phyloP scores from a whole-genome alignment of 2,113 vertebrate species.

The Tragelaphus strepsiceros region DNA sequence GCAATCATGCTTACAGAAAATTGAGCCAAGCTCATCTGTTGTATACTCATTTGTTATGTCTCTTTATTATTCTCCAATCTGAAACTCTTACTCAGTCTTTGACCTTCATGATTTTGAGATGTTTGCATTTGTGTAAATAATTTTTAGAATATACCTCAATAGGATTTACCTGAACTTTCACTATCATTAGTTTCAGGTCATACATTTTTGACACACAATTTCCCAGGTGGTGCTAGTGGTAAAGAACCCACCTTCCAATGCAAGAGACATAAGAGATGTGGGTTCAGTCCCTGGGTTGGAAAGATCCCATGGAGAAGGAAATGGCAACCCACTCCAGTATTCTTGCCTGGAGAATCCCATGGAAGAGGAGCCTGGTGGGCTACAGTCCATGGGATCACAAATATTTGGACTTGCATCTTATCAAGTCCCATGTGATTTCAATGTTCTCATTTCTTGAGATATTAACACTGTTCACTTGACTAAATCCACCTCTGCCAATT shows the following conservation, averaged over 20 bases:
- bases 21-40: neutral
- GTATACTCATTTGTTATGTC: neutral
- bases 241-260: neutral
- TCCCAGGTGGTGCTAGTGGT: rapidly evolving
- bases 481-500: neutral
- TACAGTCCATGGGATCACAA: neutral
- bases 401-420: neutral
- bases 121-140: neutral
- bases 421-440: neutral
- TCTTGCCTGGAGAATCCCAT: neutral
- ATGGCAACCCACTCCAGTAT: neutral
- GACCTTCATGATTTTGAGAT: neutral
- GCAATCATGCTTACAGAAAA: neutral
- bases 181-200: neutral
- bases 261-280: neutral
- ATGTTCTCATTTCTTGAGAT: neutral
- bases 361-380: neutral
- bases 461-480: neutral
- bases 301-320: neutral
- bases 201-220: neutral
- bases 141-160: neutral
- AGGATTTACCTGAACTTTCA: neutral
- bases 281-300: neutral
- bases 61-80: neutral
- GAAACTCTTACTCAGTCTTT: neutral